Base-by-base conservation (phyloP, 2,888 invertebrate species). In the Iselma pallidipennis region DNA sequence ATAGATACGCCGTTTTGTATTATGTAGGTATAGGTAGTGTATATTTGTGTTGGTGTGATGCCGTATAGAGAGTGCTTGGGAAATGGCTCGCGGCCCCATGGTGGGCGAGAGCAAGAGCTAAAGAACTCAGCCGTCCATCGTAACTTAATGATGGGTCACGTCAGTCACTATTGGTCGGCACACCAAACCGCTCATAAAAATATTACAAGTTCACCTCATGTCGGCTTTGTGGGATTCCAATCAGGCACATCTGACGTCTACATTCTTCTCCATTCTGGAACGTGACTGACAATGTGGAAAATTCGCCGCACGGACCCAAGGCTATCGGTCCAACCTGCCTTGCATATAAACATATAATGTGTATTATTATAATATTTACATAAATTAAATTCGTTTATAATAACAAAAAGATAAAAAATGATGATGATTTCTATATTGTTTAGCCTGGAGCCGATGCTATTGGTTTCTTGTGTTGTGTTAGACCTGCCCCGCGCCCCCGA, bases 61-160 rank as follows among this genome's bases (percentile, higher is more conserved):
- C n/a, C 1, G n/a, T 33, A 14, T 33, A 58, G 64, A 61, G 67
- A 68, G 55, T 53, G 66, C 66, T 71, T 74, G 72, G 72, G 75
- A 75, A 75, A 69, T 68, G 64, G 74, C 74, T 71, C 16, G 67
- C 59, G 73, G 74, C 68, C 50, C 57, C 55, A 58, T 65, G 69
- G 74, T 74, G 75, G 74, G 75, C 72, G 74, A 74, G 74, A 68
- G 67, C 67, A 58, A 59, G 49, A 61, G 48, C 59, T 45, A 61
- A 54, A 61, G 63, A 62, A 57, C 66, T 67, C 57, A 65, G 63
- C 63, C 72, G 74, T 72, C 74, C 73, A 74, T 76, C 73, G 75
- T 71, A 68, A 71, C 70, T 75, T 81, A 82, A 81, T 82, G 81
- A 82, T 73, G 78, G 81, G 81, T 78, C 79, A 77, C 80, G 81